These are phyloP conservation scores for Tragopan temminckii DNA, from an alignment of 2,797 vertebrate genomes.

Conservation along the genomic window DNA sequence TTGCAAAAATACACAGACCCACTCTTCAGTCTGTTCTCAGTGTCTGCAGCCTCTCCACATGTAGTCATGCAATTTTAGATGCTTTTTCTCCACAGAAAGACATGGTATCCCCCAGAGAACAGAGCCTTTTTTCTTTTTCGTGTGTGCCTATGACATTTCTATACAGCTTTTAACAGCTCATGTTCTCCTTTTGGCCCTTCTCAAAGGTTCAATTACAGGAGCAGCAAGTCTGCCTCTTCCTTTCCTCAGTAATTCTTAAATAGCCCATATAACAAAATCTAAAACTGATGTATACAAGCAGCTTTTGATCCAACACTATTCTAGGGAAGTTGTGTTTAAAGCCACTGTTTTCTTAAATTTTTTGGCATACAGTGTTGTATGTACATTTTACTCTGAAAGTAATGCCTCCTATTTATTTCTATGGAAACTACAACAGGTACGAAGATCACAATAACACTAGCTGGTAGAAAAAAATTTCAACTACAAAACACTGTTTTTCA, in stretches of 20 bases:
- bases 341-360: background rate
- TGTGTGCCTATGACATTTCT: background rate
- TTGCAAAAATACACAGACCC: background rate
- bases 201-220: background rate
- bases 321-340: background rate
- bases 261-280: background rate
- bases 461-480: background rate
- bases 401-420: background rate
- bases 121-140: background rate
- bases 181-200: background rate
- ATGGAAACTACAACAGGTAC: background rate
- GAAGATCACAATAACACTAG: background rate
- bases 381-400: background rate
- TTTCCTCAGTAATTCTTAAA: background rate
- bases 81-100: background rate
- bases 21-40: background rate
- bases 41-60: background rate
- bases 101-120: background rate
- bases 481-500: background rate
- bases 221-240: background rate
- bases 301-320: background rate
- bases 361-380: background rate
- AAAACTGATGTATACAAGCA: background rate
- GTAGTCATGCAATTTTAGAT: background rate
- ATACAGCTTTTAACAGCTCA: conserved; percentile 9